Evolutionary conservation across 2,888 invertebrate species (phyloP).

Genomic region (Frankliniella fusca): DNA sequence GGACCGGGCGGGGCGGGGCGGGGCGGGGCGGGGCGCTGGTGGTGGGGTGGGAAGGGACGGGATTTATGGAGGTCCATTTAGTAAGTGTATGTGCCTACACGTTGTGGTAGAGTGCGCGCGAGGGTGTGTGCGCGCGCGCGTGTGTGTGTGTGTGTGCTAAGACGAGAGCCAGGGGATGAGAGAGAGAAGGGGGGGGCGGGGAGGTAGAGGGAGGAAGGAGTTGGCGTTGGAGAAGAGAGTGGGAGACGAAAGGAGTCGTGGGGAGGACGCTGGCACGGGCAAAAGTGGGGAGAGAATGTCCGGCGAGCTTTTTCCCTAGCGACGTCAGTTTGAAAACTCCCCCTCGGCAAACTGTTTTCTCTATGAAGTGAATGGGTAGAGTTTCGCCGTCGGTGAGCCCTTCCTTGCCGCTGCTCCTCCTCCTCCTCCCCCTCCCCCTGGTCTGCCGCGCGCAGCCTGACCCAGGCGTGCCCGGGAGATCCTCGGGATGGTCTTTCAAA

Average conservation of each 20-base stretch:
- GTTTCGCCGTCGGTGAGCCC: neutral
- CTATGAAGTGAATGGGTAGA: conserved; percentile 26
- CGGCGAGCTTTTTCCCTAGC: conserved; percentile 18
- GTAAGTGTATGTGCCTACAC: conserved; percentile 26
- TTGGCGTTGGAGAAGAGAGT: neutral
- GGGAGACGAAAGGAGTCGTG: neutral
- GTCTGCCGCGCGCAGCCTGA: too few relatives aligned
- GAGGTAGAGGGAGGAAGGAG: neutral
- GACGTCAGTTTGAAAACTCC: conserved; percentile 24
- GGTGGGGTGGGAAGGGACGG: neutral
- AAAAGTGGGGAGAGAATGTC: neutral
- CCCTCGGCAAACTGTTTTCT: conserved; percentile 22
- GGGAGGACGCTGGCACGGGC: neutral
- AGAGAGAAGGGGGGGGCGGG: neutral
- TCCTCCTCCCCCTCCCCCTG: too few relatives aligned
- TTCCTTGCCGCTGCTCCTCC: neutral
- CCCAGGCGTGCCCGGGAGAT: neutral
- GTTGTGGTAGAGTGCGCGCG: neutral
- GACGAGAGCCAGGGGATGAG: neutral
- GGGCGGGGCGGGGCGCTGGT: neutral
- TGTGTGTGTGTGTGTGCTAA: neutral
- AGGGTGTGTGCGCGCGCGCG: neutral
- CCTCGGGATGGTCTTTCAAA: neutral
- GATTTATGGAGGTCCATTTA: conserved; percentile 20
- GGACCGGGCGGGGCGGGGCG: neutral